Evolutionary conservation across 2,113 vertebrate genomes (phyloP).

Genomic region (Phalacrocorax carbo): DNA sequence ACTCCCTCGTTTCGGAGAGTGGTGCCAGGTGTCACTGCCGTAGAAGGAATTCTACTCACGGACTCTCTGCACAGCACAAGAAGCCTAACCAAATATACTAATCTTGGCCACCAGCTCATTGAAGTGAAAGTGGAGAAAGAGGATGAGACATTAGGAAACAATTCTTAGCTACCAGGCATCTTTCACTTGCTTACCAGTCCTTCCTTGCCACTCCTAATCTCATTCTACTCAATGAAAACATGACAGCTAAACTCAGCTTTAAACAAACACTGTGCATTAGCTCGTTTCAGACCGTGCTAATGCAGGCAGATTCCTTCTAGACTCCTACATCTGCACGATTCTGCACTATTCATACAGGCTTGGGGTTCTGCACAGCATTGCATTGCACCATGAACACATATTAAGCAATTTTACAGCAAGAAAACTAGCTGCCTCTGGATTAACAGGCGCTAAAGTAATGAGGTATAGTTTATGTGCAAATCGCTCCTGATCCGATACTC

Average conservation of each 20-base stretch:
- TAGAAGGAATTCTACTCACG: not conserved
- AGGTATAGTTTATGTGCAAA: not conserved
- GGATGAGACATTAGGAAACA: not conserved
- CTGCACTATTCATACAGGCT: not conserved
- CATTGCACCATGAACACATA: not conserved
- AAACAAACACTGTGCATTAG: not conserved
- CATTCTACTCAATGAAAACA: not conserved
- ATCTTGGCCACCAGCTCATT: not conserved
- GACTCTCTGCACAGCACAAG: not conserved
- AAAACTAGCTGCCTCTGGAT: not conserved
- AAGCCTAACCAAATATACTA: not conserved
- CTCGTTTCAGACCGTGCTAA: not conserved
- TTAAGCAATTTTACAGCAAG: not conserved
- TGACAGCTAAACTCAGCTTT: not conserved
- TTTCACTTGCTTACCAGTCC: not conserved
- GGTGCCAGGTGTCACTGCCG: no score
- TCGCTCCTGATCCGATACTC: not conserved
- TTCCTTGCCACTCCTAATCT: not conserved
- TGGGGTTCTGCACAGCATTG: not conserved
- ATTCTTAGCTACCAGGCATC: not conserved
- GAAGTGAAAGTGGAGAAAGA: not conserved
- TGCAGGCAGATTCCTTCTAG: not conserved
- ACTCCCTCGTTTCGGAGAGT: not conserved
- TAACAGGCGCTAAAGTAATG: not conserved
- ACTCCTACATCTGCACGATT: not conserved